Evolutionary conservation across 2,888 invertebrate genomes (phyloP), one percentile per base, ranked within the genome.

Genomic region (Ditula angustiorana): DNA sequence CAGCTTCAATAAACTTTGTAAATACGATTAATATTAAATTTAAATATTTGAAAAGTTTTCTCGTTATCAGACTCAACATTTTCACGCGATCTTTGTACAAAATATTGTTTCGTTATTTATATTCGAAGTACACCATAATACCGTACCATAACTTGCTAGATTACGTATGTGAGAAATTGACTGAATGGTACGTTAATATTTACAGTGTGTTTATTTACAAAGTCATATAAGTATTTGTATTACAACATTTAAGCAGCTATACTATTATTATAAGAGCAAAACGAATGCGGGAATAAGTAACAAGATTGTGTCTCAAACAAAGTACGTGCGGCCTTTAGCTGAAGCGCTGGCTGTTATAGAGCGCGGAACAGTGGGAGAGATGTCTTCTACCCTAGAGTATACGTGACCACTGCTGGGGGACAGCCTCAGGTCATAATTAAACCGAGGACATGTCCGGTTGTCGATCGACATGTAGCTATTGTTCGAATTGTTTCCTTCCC

Each of bases 391-490:
- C 83, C 92, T 88, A 78, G 92, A 92, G 82, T 92, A 92, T 75
- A 92, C 91, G 86, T 92, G 92, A 86, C 92, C 92, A 77, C 83
- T 91, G 80, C 87, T 88, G 71, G 92, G 92, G 79, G 92, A 91
- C 67, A 90, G 86, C 91, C 91, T 82, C 75, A 92, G 87, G 91
- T 92, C 92, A 88, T 92, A 92, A 92, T 92, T 92, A 92, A 92
- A 91, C 81, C 92, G 91, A 79, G 92, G 86, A 88, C 92, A 92
- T 80, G 86, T 85, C 78, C 89, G 89, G 82, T 92, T 91, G 80
- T 95, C 95, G 75, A 95, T 95, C 70, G 95, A 95, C 86, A 95
- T 94, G 87, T 95, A 95, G 90, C 95, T 95, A 86, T 95, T 95
- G 86, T 95, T 95, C 78, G 94, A 90, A 81, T 94, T 93, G 78